Conservation (phyloP, 2,888 invertebrate genomes). For the Micoletzkya japonica region DNA sequence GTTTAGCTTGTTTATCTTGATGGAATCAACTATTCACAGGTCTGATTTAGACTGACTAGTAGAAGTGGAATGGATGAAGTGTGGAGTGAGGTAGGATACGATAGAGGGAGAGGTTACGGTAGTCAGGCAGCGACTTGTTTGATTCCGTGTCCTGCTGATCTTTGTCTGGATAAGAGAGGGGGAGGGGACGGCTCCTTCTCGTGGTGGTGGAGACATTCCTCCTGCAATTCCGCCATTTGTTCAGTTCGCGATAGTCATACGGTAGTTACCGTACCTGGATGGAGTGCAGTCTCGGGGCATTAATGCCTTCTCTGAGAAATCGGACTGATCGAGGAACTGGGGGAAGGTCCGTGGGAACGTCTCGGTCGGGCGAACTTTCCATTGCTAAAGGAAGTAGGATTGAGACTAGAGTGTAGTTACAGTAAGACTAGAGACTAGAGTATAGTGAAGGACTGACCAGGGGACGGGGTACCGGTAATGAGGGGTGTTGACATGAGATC, state of each 20-base stretch:
- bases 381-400: slow-evolving; percentile 26
- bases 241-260: neutral
- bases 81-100: neutral
- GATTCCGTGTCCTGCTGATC: slow-evolving; percentile 19
- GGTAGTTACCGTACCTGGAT: slow-evolving; percentile 42
- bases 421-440: too few species aligned
- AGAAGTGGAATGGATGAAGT: too few species aligned
- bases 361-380: slow-evolving; percentile 29
- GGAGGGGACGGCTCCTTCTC: neutral
- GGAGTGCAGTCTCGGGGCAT: slow-evolving; percentile 56
- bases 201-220: neutral
- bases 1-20: too few species aligned
- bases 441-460: too few species aligned
- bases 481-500: slow-evolving; percentile 52
- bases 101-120: neutral
- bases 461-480: slow-evolving; percentile 39
- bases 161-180: slow-evolving; percentile 2
- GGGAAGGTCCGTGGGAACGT: slow-evolving; percentile 9
- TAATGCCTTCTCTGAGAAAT: slow-evolving; percentile 54
- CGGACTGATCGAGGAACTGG: slow-evolving; percentile 46
- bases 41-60: too few species aligned
- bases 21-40: too few species aligned
- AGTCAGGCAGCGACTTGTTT: slow-evolving; percentile 12
- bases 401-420: neutral
- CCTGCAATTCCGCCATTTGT: neutral